phyloP scores from a whole-genome alignment of 2,888 invertebrate genomes.

The Drymonia ruficornis region DNA sequence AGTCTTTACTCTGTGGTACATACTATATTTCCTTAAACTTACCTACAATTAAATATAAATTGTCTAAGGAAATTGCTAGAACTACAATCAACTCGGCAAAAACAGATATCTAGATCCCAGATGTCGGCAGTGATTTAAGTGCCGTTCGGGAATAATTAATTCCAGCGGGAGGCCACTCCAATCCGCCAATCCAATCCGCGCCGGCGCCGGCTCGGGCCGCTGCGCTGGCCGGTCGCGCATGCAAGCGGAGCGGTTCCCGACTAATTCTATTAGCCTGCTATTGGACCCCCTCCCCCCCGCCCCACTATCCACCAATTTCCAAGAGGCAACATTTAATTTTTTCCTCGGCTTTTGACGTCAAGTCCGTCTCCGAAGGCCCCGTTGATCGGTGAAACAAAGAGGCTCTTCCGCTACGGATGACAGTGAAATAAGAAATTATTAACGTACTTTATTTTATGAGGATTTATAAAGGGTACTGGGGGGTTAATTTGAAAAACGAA shows the following conservation, averaged over 20 bases:
- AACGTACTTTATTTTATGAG: no score
- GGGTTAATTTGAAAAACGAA: no score
- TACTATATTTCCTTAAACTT: no score
- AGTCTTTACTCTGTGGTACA: no score
- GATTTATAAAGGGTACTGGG: no score
- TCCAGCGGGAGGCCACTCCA: conserved; percentile 17
- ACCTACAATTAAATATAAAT: not conserved
- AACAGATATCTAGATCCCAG: conserved; percentile 2
- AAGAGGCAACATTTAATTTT: not conserved
- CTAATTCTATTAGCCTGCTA: conserved; percentile 32
- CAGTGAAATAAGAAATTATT: no score
- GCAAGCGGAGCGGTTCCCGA: conserved; percentile 12
- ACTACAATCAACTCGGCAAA: not conserved
- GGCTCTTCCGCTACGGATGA: not conserved
- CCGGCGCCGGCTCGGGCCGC: conserved; percentile 1
- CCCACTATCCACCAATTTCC: not conserved
- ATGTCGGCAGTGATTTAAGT: conserved; percentile 14
- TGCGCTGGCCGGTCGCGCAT: no score
- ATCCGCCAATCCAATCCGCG: no score
- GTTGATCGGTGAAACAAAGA: not conserved
- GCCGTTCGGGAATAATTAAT: conserved; percentile 33
- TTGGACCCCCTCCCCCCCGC: conserved; percentile 8
- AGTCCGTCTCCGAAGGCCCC: not conserved
- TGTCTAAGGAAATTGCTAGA: not conserved
- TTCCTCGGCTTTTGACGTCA: not conserved